These are phyloP conservation scores for Epirrita christyi DNA, from an alignment of 2,888 invertebrate genomes.

Conservation along the genomic window DNA sequence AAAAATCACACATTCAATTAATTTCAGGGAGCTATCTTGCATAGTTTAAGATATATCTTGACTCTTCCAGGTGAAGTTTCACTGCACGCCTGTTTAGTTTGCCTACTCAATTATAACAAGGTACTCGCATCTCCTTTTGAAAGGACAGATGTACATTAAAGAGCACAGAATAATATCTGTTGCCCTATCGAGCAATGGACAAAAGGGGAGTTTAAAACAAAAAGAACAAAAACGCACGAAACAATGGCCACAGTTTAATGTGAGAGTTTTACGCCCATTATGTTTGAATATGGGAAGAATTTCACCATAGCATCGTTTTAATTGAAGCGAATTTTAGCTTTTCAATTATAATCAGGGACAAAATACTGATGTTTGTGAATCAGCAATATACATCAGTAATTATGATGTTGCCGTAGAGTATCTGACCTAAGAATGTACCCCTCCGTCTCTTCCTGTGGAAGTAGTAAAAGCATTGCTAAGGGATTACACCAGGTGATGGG, in stretches of 20 bases:
- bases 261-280: conserved; percentile 69
- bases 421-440: no score
- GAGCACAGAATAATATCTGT: conserved; percentile 53
- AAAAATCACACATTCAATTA: no score
- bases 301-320: conserved; percentile 59
- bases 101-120: conserved; percentile 5
- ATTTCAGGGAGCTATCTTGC: no score
- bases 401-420: no score
- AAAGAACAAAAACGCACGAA: conserved; percentile 64
- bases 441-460: no score
- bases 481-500: no score
- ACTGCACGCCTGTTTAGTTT: no score
- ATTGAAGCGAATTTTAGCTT: conserved; percentile 48
- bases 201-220: conserved; percentile 71
- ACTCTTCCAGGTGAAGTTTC: no score
- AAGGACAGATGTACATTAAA: conserved; percentile 44
- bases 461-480: no score
- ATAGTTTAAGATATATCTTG: no score
- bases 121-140: conserved; percentile 15
- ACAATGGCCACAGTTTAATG: conserved; percentile 77
- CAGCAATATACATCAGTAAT: no score
- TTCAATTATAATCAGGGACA: conserved; percentile 1
- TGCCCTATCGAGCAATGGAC: conserved; percentile 52
- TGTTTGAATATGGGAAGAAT: conserved; percentile 69
- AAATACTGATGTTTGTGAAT: no score